Conservation (phyloP, 2,113 vertebrate genomes). For the Silurus meridionalis region DNA sequence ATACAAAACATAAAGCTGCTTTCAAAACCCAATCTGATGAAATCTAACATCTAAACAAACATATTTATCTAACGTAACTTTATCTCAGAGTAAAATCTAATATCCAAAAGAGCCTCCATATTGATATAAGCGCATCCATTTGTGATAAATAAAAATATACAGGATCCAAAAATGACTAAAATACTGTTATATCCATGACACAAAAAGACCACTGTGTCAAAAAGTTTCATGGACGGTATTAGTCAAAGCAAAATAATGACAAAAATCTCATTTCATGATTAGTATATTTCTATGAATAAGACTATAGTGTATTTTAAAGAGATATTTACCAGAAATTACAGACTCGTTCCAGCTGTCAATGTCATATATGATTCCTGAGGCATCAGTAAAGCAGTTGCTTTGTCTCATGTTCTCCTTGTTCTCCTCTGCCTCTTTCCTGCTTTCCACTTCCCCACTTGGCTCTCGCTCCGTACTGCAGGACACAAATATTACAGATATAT, state of each 20-base stretch:
- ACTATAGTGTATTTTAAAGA: background rate
- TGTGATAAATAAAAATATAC: background rate
- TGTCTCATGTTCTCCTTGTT: constrained; percentile 94
- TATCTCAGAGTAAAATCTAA: background rate
- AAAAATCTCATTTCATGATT: background rate
- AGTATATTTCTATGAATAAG: background rate
- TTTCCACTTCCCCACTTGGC: constrained; percentile 65
- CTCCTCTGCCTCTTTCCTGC: constrained; percentile 87
- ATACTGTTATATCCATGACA: background rate
- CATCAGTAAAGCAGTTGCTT: constrained; percentile 82
- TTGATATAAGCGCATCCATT: background rate
- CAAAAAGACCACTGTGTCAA: background rate
- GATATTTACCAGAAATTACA: constrained; percentile 86
- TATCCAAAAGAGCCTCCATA: background rate
- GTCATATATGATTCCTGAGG: constrained; percentile 75
- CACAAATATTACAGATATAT: constrained; percentile 43
- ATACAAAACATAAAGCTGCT: constrained; percentile 21
- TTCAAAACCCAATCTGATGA: background rate
- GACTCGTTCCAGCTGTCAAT: constrained; percentile 90
- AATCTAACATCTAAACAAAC: background rate
- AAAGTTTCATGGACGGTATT: background rate
- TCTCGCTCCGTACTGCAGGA: constrained; percentile 83
- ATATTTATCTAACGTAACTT: background rate
- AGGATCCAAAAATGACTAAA: background rate
- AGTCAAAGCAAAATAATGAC: background rate